Evolutionary conservation across 2,113 vertebrate species (phyloP).

Genomic region (Paramisgurnus dabryanus): DNA sequence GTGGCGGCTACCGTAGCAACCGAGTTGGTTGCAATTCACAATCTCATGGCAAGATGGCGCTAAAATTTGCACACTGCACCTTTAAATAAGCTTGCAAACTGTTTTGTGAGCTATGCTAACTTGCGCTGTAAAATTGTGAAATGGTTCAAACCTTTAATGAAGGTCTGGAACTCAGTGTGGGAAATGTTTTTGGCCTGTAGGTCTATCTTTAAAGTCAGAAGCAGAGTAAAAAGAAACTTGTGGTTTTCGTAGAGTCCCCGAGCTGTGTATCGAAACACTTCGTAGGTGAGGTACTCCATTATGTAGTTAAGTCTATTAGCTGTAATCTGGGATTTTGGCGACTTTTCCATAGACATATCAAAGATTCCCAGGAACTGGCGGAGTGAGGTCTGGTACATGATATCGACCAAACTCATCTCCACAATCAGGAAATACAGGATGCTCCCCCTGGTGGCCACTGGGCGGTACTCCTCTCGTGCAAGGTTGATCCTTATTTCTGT

Average conservation of each 20-base stretch:
- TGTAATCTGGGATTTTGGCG: slow-evolving; percentile 76
- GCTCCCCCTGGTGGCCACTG: slow-evolving; percentile 80
- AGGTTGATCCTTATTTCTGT: slow-evolving; percentile 83
- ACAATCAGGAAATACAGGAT: slow-evolving; percentile 86
- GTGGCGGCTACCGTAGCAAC: too few species aligned
- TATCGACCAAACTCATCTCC: slow-evolving; percentile 84
- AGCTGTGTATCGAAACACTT: slow-evolving; percentile 79
- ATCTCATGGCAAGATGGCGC: too few species aligned
- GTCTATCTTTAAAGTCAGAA: slow-evolving; percentile 82
- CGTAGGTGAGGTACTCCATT: slow-evolving; percentile 77
- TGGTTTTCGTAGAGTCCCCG: slow-evolving; percentile 82
- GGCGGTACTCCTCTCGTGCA: slow-evolving; percentile 83
- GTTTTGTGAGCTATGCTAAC: too few species aligned
- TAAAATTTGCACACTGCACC: too few species aligned
- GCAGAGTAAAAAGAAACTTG: slow-evolving; percentile 81
- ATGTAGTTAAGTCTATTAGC: slow-evolving; percentile 79
- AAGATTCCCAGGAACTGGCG: slow-evolving; percentile 83
- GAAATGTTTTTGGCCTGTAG: slow-evolving; percentile 79
- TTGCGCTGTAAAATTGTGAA: neutral
- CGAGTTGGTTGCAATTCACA: too few species aligned
- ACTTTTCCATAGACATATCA: slow-evolving; percentile 76
- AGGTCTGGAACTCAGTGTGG: slow-evolving; percentile 78
- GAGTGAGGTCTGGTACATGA: slow-evolving; percentile 87
- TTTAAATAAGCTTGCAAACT: too few species aligned
- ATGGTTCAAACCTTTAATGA: slow-evolving; percentile 79